Evolutionary conservation across 1,140 invertebrate species (phyloP).

Genomic region (Diorhabda sublineata): DNA sequence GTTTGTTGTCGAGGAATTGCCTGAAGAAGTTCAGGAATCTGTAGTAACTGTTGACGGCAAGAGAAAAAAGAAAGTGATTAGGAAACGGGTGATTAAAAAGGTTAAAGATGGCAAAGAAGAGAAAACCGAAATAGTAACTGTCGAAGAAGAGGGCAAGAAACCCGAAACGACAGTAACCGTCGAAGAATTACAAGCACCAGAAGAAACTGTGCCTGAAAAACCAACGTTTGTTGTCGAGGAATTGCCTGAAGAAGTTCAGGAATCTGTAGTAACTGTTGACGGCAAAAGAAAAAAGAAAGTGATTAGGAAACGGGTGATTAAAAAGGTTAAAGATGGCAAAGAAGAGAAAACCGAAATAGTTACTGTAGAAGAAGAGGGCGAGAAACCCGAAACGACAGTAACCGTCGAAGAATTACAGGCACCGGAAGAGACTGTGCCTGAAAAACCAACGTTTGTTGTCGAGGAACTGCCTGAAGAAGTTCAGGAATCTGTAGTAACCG

Average conservation of each 20-base stretch:
- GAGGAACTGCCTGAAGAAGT: not conserved
- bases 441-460: not conserved
- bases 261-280: not conserved
- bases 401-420: not conserved
- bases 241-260: not conserved
- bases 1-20: not conserved
- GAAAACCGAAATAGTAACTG: not conserved
- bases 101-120: not conserved
- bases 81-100: not conserved
- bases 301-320: not conserved
- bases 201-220: not conserved
- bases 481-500: not conserved
- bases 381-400: not conserved
- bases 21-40: not conserved
- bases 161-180: not conserved
- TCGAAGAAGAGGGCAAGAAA: not conserved
- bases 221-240: not conserved
- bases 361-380: not conserved
- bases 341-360: not conserved
- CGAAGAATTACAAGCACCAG: not conserved
- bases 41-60: not conserved
- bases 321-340: not conserved
- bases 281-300: not conserved
- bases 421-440: not conserved
- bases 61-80: not conserved